Conservation (phyloP, 2,888 invertebrate species). For the Hypomecis atomaria region DNA sequence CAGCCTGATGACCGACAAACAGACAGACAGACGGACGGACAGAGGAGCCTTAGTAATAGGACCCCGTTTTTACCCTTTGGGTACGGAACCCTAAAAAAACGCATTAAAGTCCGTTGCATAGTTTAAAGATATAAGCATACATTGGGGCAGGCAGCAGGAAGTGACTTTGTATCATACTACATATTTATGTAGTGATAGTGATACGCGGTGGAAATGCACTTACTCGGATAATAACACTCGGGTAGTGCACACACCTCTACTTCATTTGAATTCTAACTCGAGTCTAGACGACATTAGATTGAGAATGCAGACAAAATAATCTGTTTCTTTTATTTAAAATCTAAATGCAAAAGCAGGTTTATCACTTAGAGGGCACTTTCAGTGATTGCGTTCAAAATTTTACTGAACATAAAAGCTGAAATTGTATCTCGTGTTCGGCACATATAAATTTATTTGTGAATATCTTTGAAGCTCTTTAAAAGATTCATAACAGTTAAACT, state of each 20-base stretch:
- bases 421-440: slow-evolving; percentile 13
- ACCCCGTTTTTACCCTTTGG: no score
- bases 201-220: no score
- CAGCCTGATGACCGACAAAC: no score
- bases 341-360: background rate
- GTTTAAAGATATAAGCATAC: no score
- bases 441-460: slow-evolving; percentile 7
- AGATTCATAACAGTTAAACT: slow-evolving; percentile 23
- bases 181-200: no score
- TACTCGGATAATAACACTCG: background rate
- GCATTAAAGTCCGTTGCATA: no score
- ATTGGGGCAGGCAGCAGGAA: no score
- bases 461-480: slow-evolving; percentile 7
- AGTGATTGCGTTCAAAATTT: slow-evolving; percentile 3
- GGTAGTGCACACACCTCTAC: background rate
- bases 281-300: slow-evolving; percentile 18
- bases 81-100: no score
- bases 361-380: slow-evolving; percentile 3
- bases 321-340: slow-evolving; percentile 15
- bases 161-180: no score
- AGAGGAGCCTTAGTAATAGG: no score
- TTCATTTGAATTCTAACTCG: slow-evolving; percentile 5
- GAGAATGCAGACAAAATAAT: slow-evolving; percentile 4
- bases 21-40: no score
- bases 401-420: slow-evolving; percentile 3